Evolutionary conservation across 1,140 invertebrate genomes (phyloP).

Genomic region (Notospermus geniculatus): DNA sequence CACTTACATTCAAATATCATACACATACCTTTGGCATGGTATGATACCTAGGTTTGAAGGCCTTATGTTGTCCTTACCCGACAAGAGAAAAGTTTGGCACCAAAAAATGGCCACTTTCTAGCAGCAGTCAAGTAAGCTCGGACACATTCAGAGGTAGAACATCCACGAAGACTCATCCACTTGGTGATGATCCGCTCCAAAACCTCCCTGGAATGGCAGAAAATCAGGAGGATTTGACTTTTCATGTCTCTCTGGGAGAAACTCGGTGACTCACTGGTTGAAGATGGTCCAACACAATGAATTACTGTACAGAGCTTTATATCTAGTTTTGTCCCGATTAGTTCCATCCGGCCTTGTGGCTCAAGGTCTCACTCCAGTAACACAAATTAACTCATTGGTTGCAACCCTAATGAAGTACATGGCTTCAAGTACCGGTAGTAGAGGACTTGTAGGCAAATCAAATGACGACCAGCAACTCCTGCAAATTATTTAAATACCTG

Average conservation of each 20-base stretch:
- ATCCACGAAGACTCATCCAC: slow-evolving; percentile 83
- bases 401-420: too few relatives aligned
- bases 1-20: neutral
- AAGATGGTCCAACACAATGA: too few relatives aligned
- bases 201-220: slow-evolving; percentile 32
- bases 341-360: too few relatives aligned
- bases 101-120: slow-evolving; percentile 94
- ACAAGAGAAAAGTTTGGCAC: slow-evolving; percentile 85
- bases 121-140: slow-evolving; percentile 92
- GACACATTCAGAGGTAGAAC: slow-evolving; percentile 83
- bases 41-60: neutral
- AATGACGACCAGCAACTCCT: too few relatives aligned
- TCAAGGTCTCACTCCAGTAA: too few relatives aligned
- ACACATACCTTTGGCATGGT: neutral
- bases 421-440: too few relatives aligned
- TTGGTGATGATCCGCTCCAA: slow-evolving; percentile 68
- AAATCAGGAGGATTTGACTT: neutral
- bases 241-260: neutral
- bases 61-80: slow-evolving; percentile 48
- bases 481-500: neutral
- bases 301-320: too few relatives aligned
- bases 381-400: too few relatives aligned
- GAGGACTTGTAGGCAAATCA: too few relatives aligned
- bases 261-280: neutral
- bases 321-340: too few relatives aligned